A percentile compares a stretch with the other conserved stretches of the same genome.
phyloP scores from a whole-genome alignment of 2,888 invertebrate species.

The Spatulosminthurus flaviceps region DNA sequence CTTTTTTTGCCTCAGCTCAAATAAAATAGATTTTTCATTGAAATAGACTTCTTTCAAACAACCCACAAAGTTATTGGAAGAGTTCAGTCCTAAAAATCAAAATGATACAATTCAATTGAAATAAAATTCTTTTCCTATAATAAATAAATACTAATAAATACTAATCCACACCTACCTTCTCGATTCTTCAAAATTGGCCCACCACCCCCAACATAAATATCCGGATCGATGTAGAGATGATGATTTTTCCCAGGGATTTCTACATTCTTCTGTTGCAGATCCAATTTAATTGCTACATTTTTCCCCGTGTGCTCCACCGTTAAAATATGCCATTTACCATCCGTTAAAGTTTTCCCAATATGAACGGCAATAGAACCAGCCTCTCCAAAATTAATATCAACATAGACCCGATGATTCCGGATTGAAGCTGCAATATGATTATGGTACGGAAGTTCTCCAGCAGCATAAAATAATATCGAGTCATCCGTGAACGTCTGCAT shows the following conservation, averaged over 20 bases:
- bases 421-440: constrained; percentile 91
- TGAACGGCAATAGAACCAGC: constrained; percentile 69
- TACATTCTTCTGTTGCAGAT: constrained; percentile 71
- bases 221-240: constrained; percentile 89
- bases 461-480: constrained; percentile 91
- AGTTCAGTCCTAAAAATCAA: constrained; percentile 72
- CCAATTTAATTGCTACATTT: constrained; percentile 78
- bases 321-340: constrained; percentile 87
- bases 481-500: constrained; percentile 86
- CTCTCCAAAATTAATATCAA: constrained; percentile 88
- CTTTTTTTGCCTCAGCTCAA: constrained; percentile 84
- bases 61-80: constrained; percentile 86
- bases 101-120: background rate
- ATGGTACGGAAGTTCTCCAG: constrained; percentile 87
- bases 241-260: constrained; percentile 77
- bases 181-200: constrained; percentile 69
- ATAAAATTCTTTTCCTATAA: no score
- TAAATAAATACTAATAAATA: no score
- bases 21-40: constrained; percentile 90
- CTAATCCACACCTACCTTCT: constrained; percentile 65
- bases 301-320: constrained; percentile 84
- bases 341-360: constrained; percentile 70
- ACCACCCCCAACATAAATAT: constrained; percentile 91
- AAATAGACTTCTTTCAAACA: constrained; percentile 91
- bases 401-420: constrained; percentile 81